Percentiles rank a stretch among this genome's conserved stretches.
Conservation (phyloP, 2,113 vertebrate genomes). For the Rhadina sibilatrix region DNA sequence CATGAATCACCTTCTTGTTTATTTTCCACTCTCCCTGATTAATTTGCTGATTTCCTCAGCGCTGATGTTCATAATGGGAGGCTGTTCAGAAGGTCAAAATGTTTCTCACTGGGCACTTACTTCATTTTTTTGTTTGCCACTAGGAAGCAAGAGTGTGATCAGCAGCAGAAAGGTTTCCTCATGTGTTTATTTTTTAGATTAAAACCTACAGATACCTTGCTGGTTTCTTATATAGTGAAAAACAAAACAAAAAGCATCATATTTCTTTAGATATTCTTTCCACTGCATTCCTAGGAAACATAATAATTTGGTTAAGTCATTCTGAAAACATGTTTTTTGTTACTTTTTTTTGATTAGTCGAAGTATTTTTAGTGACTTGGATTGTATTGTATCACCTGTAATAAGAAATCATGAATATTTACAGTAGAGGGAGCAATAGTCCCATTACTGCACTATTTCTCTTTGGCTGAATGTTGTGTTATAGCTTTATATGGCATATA, state of each 20-base stretch:
- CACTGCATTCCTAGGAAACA: neutral
- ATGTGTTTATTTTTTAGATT: neutral
- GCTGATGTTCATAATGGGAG: neutral
- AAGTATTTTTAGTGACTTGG: neutral
- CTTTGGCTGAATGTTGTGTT: neutral
- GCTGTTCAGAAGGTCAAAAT: neutral
- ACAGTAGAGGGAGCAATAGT: constrained; percentile 78
- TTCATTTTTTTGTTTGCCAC: neutral
- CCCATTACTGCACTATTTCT: constrained; percentile 30
- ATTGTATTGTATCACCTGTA: neutral
- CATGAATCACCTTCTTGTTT: constrained; percentile 49
- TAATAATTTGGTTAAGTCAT: neutral
- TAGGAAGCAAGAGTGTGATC: neutral
- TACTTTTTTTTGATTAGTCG: neutral
- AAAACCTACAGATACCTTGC: neutral
- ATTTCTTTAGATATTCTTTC: neutral
- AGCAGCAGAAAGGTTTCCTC: neutral
- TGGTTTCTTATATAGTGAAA: neutral
- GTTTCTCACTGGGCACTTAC: neutral
- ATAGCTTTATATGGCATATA: neutral
- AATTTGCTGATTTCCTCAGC: constrained; percentile 16
- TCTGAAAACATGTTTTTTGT: neutral
- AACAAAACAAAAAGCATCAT: neutral
- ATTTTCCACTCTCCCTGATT: neutral
- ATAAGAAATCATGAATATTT: constrained; percentile 44